Base-by-base conservation (phyloP, 2,888 invertebrate genomes). In the Drosophila quinaria region DNA sequence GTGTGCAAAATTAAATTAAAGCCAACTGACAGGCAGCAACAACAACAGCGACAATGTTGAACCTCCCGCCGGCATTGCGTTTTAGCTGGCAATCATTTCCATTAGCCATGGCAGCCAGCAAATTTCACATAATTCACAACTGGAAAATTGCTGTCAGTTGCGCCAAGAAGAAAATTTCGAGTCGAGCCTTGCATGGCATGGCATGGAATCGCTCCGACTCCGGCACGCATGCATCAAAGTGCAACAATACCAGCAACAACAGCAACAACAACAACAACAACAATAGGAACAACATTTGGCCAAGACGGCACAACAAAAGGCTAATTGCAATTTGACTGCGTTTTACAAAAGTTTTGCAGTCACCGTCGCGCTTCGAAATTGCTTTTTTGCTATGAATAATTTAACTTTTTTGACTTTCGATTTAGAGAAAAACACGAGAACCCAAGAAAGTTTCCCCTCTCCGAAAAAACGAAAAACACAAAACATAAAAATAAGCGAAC, bases 321-420 rank as follows among this genome's bases (percentile, higher is more conserved):
- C 89, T 89, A 86, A 86, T 89, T 86, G 87, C 86, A 78, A 87
- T 87, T 86, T 86, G 86, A 86, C 86, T 86, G 89, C 86, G 85
- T 80, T 84, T 56, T 87, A 76, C 79, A 79, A 84, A 82, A 80
- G 54, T 75, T 78, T 58, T 63, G 60, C 51, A 72, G 60, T 62
- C 25, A 25, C 25, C 61, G 66, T 46, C 51, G 52, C 69, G 62
- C 54, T 79, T 69, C 66, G 51, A 84, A 84, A 88, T 86, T 89
- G 80, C 86, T 78, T 84, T 84, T 81, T 80, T 68, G 75, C 86
- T 70, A 87, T 86, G 87, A 84, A 86, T 86, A 89, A 86, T 86
- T 86, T 87, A 86, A 86, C 87, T 85, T 85, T 88, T 88, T 79
- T 79, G 86, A 82, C 83, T 87, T 87, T 84, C 81, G 87, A 83